Base-by-base conservation (phyloP, 2,797 vertebrate genomes). In the Onychomys torridus region DNA sequence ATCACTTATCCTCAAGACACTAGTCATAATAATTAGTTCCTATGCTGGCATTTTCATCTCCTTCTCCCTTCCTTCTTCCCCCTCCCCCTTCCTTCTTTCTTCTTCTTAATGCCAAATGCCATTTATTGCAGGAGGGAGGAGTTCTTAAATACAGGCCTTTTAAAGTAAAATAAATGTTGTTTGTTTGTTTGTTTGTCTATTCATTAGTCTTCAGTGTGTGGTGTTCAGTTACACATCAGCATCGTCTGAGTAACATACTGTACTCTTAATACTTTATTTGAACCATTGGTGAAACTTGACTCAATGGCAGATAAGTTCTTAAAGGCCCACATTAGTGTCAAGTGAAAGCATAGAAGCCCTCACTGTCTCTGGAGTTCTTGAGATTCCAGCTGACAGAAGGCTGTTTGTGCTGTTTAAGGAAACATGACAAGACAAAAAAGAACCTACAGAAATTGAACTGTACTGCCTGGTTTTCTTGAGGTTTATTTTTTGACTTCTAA, bases 111-210 rank as follows among this genome's bases (percentile, higher is more conserved):
- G n/a, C n/a, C n/a, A n/a, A n/a, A n/a, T n/a, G n/a, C n/a, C n/a
- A n/a, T n/a, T n/a, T n/a, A n/a, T n/a, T n/a, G n/a, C n/a, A n/a
- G n/a, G n/a, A n/a, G n/a, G n/a, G n/a, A n/a, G n/a, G n/a, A n/a
- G n/a, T n/a, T n/a, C n/a, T n/a, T n/a, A n/a, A n/a, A n/a, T n/a
- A n/a, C n/a, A n/a, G n/a, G n/a, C n/a, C n/a, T n/a, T n/a, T n/a
- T 32, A 55, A 96, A 40, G 29, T 71, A 57, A n/a, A 76, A 5
- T n/a, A 46, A 34, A 11, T 65, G 27, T n/a, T n/a, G n/a, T n/a
- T n/a, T n/a, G 34, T 95, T 84, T 96, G 79, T 94, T 90, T 78
- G 79, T 94, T 91, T 78, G 19, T 89, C 69, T 88, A 79, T 78
- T 32, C 25, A 29, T 95, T 93, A 63, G 25, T 93, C 89, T 82